Percentiles rank a stretch among this genome's conserved stretches.
Evolutionary conservation across 2,113 vertebrate species (phyloP).

Genomic region (Ameiurus melas): DNA sequence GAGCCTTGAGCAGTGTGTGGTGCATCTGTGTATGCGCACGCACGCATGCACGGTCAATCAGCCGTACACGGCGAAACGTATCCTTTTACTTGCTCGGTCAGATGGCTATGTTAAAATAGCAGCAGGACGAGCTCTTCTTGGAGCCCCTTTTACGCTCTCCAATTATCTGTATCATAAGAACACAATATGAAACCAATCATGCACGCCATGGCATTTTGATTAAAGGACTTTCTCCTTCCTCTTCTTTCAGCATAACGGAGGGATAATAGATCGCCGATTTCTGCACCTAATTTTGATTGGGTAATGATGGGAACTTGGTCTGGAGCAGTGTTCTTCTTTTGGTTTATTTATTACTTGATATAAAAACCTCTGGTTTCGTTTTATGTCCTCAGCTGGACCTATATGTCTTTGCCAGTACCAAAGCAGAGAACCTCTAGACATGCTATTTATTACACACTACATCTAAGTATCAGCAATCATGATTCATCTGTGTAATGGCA

Average conservation of each 20-base stretch:
- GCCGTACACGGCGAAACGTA: not conserved
- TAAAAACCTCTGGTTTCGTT: not conserved
- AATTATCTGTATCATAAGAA: slow-evolving; percentile 61
- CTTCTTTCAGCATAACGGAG: slow-evolving; percentile 52
- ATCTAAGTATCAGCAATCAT: slow-evolving; percentile 44
- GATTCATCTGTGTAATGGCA: slow-evolving; percentile 26
- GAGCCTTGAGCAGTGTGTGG: slow-evolving; percentile 4
- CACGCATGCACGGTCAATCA: slow-evolving; percentile 15
- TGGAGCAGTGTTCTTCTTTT: slow-evolving; percentile 8
- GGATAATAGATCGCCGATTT: slow-evolving; percentile 53
- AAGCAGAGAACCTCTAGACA: not conserved
- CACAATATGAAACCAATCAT: slow-evolving; percentile 62
- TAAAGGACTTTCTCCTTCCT: slow-evolving; percentile 62
- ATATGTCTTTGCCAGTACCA: slow-evolving; percentile 6
- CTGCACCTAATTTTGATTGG: slow-evolving; percentile 53
- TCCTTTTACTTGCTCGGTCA: slow-evolving; percentile 17
- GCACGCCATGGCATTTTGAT: slow-evolving; percentile 66
- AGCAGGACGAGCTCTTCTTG: slow-evolving; percentile 16
- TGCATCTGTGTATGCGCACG: slow-evolving; percentile 2
- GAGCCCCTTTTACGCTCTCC: slow-evolving; percentile 45
- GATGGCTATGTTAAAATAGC: slow-evolving; percentile 48
- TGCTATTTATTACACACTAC: slow-evolving; percentile 38
- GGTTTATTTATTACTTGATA: slow-evolving; percentile 34
- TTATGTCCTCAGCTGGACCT: not conserved
- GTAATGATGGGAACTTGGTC: slow-evolving; percentile 7